Conservation (phyloP, 2,113 vertebrate species). For the Chloroceryle aenea region DNA sequence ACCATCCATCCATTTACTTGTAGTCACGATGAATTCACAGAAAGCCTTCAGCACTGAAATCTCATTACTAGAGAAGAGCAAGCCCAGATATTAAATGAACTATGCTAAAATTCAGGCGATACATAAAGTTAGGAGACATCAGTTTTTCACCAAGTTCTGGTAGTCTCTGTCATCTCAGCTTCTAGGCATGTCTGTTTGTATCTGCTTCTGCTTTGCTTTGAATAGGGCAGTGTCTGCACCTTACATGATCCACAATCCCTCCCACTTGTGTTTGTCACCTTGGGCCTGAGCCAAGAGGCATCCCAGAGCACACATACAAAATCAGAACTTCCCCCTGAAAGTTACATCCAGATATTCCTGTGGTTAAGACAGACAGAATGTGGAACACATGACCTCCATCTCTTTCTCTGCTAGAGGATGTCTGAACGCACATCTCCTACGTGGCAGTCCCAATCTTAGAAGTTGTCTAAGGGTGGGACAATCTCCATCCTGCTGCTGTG, state of each 20-base stretch:
- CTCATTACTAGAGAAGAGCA: neutral
- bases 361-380: neutral
- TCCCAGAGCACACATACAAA: neutral
- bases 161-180: neutral
- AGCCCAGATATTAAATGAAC: neutral
- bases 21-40: neutral
- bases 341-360: neutral
- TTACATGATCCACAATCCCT: neutral
- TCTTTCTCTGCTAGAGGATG: neutral
- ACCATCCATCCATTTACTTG: neutral
- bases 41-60: neutral
- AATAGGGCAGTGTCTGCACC: neutral
- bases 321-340: neutral
- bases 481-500: neutral
- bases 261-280: neutral
- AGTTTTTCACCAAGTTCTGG: neutral
- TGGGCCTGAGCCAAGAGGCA: neutral
- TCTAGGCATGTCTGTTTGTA: neutral
- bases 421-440: neutral
- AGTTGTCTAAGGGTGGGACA: neutral
- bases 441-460: too few species aligned
- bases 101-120: neutral
- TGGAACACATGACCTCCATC: accelerated
- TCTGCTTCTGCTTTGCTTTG: neutral
- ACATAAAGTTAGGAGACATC: neutral